Evolutionary conservation across 92 coral and sea anemone genomes (phyloP), one percentile per base, ranked within the genome.

Genomic region (Nematostella vectensis): DNA sequence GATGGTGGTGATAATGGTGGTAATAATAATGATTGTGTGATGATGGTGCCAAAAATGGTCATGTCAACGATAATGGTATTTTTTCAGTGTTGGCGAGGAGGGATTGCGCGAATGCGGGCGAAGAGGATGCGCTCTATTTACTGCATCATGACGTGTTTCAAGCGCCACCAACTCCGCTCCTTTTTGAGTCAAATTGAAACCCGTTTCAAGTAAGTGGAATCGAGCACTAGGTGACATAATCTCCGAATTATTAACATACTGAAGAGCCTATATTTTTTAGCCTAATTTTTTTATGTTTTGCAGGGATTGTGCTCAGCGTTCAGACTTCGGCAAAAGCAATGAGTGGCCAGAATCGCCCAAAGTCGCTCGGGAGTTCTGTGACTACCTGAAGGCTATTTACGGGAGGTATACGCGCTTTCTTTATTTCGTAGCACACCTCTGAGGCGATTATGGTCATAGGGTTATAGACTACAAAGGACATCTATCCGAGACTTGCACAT

Each of bases 61-160:
- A n/a, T n/a, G n/a, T n/a, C n/a, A n/a, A n/a, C n/a, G n/a, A n/a
- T n/a, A n/a, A n/a, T 33, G 6, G 40, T 33, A 6, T 33, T 6
- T 33, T 15, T 33, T 33, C 40, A 91, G 98, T 65, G 81, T 58
- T 87, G 95, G 82, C 93, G 98, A 17, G 98, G 98, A 29, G 95
- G 91, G 17, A 65, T 91, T 31, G 96, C 88, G 6, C 70, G 98
- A 27, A 75, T 42, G 69, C 80, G 65, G 11, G 71, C 68, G 11
- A 71, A 82, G 54, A 81, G 71, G 71, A 42, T 86, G 67, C 91
- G 93, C 12, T 81, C 98, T 4, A 74, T 72, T 18, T 74, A 74
- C 73, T 57, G 45, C 61, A 81, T 91, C 51, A 63, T 91, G 80
- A 31, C 67, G 31, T 77, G 69, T 55, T 81, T 63, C 79, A 80